Evolutionary conservation across 2,113 vertebrate genomes (phyloP), one percentile per base, ranked within the genome.

Genomic region (Myotis davidii): DNA sequence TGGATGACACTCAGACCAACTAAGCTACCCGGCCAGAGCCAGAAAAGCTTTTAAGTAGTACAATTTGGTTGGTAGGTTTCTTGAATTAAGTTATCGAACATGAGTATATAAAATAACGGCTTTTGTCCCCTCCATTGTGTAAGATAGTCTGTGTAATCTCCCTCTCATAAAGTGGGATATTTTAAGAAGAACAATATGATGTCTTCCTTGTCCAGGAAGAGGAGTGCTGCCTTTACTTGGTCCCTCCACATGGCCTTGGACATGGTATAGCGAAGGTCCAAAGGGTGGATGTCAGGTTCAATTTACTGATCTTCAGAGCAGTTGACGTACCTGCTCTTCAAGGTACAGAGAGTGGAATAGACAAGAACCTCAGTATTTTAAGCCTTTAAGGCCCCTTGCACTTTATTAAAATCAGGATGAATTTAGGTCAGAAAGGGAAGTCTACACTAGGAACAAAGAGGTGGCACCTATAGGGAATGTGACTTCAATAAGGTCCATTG

Each of bases 401-500:
- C 64, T 64, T 59, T 14, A 32, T 25, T 70, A 56, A 86, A 74
- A 76, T 64, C 34, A 34, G 65, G 25, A 34, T 86, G 45, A 88
- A 37, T 61, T 93, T 91, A 77, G 56, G 45, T 65, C n/a, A 72
- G 50, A 72, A 59, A 88, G 50, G 76, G 65, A 91, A 88, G 45
- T 77, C 45, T 86, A 21, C 2, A 29, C 14, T 65, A 16, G 29
- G 32, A 25, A 78, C 48, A 45, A 23, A 73, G 32, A 88, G 73
- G 2, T 76, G 7, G 52, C 73, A 64, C 67, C n/a, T 37, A 27
- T 5, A 85, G 25, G 59, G n/a, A 34, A 70, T 54, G 18, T 78
- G 76, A 88, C 64, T 56, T 83, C n/a, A 12, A 2, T 42, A 61
- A 85, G 54, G 37, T 6, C 48, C n/a, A 74, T 48, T 89, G 21